phyloP scores from a whole-genome alignment of 2,888 invertebrate species.

The Drosophila sordidula region DNA sequence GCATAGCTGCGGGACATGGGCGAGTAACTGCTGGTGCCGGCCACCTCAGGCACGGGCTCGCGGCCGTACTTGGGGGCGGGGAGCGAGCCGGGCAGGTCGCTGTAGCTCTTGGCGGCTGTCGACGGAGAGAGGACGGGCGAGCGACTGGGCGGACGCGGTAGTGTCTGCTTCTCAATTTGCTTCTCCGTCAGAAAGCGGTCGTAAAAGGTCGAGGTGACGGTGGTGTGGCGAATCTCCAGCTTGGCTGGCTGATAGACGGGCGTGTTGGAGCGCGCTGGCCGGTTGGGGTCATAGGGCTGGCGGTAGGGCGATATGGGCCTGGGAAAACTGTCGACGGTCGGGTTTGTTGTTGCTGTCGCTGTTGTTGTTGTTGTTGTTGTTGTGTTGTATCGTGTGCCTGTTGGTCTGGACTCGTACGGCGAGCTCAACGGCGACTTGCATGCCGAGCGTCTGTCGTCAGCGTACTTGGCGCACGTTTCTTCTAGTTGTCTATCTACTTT shows the following conservation, averaged over 20 bases:
- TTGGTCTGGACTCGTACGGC: conserved; percentile 71
- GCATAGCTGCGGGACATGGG: conserved; percentile 60
- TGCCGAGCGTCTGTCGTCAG: conserved; percentile 78
- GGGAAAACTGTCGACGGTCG: conserved; percentile 55
- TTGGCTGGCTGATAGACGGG: conserved; percentile 83
- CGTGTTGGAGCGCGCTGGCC: conserved; percentile 63
- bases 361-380: conserved; percentile 40
- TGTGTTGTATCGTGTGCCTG: conserved; percentile 59
- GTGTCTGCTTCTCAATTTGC: conserved; percentile 81
- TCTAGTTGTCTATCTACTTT: conserved; percentile 85
- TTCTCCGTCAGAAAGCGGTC: conserved; percentile 85
- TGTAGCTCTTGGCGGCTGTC: conserved; percentile 75
- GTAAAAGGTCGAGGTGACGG: conserved; percentile 85
- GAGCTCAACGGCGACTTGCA: conserved; percentile 79
- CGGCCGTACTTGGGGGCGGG: conserved; percentile 31
- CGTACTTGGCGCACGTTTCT: conserved; percentile 80
- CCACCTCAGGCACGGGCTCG: conserved; percentile 26
- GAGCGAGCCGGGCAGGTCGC: conserved; percentile 61
- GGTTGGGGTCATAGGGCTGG: conserved; percentile 69
- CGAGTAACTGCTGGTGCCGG: conserved; percentile 41
- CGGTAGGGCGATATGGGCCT: conserved; percentile 78
- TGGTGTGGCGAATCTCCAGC: conserved; percentile 84
- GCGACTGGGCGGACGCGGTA: conserved; percentile 75
- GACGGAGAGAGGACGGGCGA: conserved; percentile 82
- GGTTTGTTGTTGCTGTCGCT: conserved; percentile 36